phyloP scores from a whole-genome alignment of 2,113 vertebrate genomes.

The Myotis lucifugus region DNA sequence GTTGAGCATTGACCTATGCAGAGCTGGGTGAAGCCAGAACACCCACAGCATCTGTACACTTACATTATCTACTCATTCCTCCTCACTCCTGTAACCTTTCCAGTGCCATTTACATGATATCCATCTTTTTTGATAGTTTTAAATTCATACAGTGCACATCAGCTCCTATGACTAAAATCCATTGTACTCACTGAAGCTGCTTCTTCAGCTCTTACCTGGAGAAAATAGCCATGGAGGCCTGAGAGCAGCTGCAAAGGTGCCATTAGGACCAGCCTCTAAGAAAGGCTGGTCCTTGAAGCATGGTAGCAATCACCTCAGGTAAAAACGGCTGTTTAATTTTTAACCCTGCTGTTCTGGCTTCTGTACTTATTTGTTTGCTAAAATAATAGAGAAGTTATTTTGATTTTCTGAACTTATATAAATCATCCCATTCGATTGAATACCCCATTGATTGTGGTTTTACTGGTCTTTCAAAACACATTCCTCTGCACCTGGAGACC shows the following conservation, averaged over 20 bases:
- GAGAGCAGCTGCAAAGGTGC: not conserved
- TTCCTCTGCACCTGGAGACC: too few species aligned
- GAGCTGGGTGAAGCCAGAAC: not conserved
- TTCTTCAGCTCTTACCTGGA: not conserved
- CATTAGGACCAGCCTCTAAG: not conserved
- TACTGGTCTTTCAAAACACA: too few species aligned
- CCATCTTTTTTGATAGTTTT: conserved; percentile 27
- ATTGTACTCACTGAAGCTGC: not conserved
- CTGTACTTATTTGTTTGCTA: too few species aligned
- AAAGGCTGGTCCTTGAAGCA: not conserved
- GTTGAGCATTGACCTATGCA: not conserved
- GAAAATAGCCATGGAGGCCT: not conserved
- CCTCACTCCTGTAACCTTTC: not conserved
- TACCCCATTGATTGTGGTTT: too few species aligned
- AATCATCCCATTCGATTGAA: too few species aligned
- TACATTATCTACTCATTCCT: not conserved
- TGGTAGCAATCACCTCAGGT: too few species aligned
- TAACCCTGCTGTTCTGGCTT: too few species aligned
- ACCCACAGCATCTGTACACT: not conserved
- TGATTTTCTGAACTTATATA: too few species aligned
- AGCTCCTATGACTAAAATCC: conserved; percentile 19
- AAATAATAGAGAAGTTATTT: too few species aligned
- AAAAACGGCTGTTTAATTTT: too few species aligned
- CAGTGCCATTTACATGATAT: conserved; percentile 8
- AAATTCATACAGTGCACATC: not conserved